Conservation (phyloP, 2,113 vertebrate species). For the Corythornis madagascariensis region DNA sequence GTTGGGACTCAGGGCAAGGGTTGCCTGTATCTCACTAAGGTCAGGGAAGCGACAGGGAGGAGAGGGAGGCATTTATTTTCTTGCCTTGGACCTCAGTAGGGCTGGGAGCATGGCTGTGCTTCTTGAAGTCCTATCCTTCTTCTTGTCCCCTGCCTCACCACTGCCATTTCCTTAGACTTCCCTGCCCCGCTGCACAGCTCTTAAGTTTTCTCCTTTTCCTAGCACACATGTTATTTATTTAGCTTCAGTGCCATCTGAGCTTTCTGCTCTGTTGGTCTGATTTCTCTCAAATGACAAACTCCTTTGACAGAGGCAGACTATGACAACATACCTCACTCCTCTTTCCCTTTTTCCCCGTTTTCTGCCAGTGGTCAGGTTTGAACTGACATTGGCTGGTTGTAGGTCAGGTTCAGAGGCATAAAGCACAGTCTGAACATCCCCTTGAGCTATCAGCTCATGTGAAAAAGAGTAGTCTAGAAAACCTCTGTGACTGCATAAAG, state of each 20-base stretch:
- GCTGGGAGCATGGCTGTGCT: neutral
- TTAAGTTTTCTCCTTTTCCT: fast-evolving
- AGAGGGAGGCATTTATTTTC: neutral
- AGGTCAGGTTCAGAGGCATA: slow-evolving; percentile 52
- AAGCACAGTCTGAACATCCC: slow-evolving; percentile 34
- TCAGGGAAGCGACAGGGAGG: neutral
- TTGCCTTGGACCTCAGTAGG: neutral
- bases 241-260: neutral
- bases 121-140: neutral
- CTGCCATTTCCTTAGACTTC: neutral
- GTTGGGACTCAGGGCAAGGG: neutral
- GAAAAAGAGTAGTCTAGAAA: slow-evolving; percentile 45
- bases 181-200: neutral
- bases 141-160: neutral
- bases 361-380: neutral
- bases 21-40: neutral
- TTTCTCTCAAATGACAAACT: slow-evolving; percentile 1
- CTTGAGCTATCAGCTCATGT: slow-evolving; percentile 13
- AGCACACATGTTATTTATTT: neutral
- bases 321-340: neutral
- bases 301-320: slow-evolving; percentile 21
- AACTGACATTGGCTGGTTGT: slow-evolving; percentile 35
- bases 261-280: slow-evolving; percentile 39
- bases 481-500: neutral
- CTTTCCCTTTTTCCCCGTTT: neutral